Percentiles rank a stretch among this genome's conserved stretches.
These are phyloP conservation scores for Calcarius lapponicus DNA, from an alignment of 2,797 vertebrate genomes.

Conservation along the genomic window DNA sequence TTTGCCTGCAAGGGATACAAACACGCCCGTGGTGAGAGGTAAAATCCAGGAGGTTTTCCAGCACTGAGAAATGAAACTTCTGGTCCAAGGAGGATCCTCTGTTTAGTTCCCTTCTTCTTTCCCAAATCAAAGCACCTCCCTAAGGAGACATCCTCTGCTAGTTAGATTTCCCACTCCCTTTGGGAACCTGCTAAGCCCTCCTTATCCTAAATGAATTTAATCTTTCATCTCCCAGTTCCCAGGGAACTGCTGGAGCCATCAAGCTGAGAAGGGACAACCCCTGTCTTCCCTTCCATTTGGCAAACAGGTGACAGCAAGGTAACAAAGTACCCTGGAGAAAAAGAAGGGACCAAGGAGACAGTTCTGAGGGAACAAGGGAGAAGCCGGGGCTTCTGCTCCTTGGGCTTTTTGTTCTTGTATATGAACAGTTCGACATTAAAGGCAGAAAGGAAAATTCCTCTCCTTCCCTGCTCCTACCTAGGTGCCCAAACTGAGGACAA, in stretches of 20 bases:
- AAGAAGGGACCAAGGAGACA: background rate
- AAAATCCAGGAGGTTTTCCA: slow-evolving; percentile 20
- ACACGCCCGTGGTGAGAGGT: background rate
- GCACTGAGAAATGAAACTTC: background rate
- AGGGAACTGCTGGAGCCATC: background rate
- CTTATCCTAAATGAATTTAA: slow-evolving; percentile 10
- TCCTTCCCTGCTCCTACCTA: background rate
- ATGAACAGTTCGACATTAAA: background rate
- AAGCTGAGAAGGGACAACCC: background rate
- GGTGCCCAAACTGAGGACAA: background rate
- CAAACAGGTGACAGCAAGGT: background rate
- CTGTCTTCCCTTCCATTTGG: background rate
- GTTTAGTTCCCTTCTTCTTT: background rate
- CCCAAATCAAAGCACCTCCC: slow-evolving; percentile 32
- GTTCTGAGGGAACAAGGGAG: background rate
- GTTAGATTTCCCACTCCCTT: background rate
- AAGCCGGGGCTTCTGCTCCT: background rate
- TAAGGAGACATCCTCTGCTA: background rate
- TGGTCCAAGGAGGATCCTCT: background rate
- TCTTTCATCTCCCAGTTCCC: slow-evolving; percentile 26
- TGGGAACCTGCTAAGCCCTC: background rate
- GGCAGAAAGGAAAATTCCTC: background rate
- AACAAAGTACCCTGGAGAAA: background rate
- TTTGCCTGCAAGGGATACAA: slow-evolving; percentile 10
- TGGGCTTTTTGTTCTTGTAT: background rate